Percentiles rank a stretch among this genome's conserved stretches.
Conservation (phyloP, 2,797 vertebrate genomes). For the Chromobotia macracanthus region DNA sequence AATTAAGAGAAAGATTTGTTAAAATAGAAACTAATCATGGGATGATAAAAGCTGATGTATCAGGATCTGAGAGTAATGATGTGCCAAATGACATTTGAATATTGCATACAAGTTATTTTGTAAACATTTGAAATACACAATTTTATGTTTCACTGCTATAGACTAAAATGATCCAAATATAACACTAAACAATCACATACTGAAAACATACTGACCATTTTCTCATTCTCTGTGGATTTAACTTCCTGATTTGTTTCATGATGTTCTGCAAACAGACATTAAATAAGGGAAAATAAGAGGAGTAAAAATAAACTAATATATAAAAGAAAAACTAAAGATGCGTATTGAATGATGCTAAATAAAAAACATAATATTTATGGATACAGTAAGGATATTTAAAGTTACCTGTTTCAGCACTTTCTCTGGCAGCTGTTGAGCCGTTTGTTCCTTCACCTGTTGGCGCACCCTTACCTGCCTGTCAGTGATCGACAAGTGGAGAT, state of each 20-base stretch:
- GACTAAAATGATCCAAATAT: background rate
- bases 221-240: slow-evolving; percentile 65
- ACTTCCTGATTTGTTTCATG: slow-evolving; percentile 48
- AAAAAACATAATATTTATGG: background rate
- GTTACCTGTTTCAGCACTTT: slow-evolving; percentile 63
- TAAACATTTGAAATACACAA: background rate
- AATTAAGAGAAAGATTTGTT: background rate
- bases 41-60: slow-evolving; percentile 5
- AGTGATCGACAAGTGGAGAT: background rate
- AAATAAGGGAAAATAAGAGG: background rate
- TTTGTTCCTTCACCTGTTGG: slow-evolving; percentile 49
- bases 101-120: background rate
- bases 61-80: background rate
- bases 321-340: background rate
- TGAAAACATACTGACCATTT: slow-evolving; percentile 71
- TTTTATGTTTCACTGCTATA: background rate
- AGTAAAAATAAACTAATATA: background rate
- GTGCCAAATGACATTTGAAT: background rate
- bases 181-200: background rate
- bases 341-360: background rate
- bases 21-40: background rate
- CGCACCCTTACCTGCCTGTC: slow-evolving; percentile 61
- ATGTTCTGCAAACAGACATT: slow-evolving; percentile 59
- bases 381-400: background rate
- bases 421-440: slow-evolving; percentile 42